Conservation (phyloP, 2,113 vertebrate genomes). For the Tragelaphus scriptus region DNA sequence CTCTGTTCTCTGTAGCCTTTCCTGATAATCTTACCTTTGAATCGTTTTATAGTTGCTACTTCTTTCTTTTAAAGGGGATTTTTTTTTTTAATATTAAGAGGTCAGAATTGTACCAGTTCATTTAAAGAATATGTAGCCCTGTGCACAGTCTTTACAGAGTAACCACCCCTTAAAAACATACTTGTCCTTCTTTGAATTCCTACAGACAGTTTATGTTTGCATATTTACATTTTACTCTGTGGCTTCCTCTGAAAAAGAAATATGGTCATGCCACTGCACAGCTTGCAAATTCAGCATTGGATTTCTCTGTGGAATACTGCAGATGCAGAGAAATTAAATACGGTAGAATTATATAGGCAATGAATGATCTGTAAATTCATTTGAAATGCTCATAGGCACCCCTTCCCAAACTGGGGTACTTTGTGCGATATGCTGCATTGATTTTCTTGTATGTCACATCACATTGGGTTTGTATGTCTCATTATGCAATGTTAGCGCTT, state of each 20-base stretch:
- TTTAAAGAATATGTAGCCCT: not conserved
- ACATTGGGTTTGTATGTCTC: constrained; percentile 77
- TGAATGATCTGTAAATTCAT: constrained; percentile 74
- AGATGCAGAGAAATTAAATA: constrained; percentile 71
- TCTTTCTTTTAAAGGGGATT: not conserved
- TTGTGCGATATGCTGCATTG: constrained; percentile 76
- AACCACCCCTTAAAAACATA: not conserved
- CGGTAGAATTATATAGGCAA: constrained; percentile 64
- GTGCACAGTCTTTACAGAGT: not conserved
- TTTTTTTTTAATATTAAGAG: not conserved
- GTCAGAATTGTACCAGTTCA: not conserved
- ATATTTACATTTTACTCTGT: constrained; percentile 47
- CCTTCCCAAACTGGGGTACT: constrained; percentile 67
- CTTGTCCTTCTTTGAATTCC: not conserved
- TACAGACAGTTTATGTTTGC: constrained; percentile 25
- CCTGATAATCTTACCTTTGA: not conserved
- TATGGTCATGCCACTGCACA: constrained; percentile 18
- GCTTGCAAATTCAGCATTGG: constrained; percentile 58
- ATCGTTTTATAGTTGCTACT: constrained; percentile 19
- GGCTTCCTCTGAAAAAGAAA: constrained; percentile 66
- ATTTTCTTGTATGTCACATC: constrained; percentile 80
- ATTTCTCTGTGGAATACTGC: constrained; percentile 62
- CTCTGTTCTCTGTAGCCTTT: not conserved
- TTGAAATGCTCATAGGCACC: constrained; percentile 69
- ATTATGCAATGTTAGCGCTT: constrained; percentile 80